Conservation (phyloP, 2,888 invertebrate genomes). For the Drosophila phalerata region DNA sequence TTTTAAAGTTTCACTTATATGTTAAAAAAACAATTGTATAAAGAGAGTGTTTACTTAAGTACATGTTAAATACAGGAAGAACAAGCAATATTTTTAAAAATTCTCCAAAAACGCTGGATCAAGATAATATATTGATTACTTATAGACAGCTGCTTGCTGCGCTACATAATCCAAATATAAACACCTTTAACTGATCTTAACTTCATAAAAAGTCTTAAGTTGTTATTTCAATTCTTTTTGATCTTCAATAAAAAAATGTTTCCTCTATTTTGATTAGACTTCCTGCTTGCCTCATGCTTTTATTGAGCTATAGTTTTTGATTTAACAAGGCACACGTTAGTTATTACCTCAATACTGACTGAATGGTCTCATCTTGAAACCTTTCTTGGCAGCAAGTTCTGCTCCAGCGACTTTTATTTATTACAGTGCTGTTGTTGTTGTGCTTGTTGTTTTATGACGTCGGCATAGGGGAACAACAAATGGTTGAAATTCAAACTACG, state of each 20-base stretch:
- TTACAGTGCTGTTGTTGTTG: constrained; percentile 22
- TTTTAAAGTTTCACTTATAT: too few relatives aligned
- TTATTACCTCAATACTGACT: constrained; percentile 21
- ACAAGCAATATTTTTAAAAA: neutral
- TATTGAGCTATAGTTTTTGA: constrained; percentile 5
- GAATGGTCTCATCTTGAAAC: constrained; percentile 36
- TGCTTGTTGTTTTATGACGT: constrained; percentile 32
- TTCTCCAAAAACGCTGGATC: neutral
- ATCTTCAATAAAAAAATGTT: constrained; percentile 10
- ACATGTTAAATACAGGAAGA: too few relatives aligned
- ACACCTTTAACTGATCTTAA: constrained; percentile 1
- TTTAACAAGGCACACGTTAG: constrained; percentile 20
- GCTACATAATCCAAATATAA: neutral
- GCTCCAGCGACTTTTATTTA: constrained; percentile 44
- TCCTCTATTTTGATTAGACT: constrained; percentile 29
- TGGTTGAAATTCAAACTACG: constrained; percentile 32
- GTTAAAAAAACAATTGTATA: too few relatives aligned
- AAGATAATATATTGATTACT: neutral
- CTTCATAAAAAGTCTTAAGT: neutral
- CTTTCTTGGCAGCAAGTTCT: constrained; percentile 56
- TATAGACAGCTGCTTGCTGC: neutral
- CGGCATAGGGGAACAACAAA: constrained; percentile 21
- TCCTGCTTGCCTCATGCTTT: constrained; percentile 32
- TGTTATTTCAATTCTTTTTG: neutral
- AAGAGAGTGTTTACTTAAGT: too few relatives aligned